Evolutionary conservation across 2,113 vertebrate genomes (phyloP), one percentile per base, ranked within the genome.

Genomic region (Passer montanus): DNA sequence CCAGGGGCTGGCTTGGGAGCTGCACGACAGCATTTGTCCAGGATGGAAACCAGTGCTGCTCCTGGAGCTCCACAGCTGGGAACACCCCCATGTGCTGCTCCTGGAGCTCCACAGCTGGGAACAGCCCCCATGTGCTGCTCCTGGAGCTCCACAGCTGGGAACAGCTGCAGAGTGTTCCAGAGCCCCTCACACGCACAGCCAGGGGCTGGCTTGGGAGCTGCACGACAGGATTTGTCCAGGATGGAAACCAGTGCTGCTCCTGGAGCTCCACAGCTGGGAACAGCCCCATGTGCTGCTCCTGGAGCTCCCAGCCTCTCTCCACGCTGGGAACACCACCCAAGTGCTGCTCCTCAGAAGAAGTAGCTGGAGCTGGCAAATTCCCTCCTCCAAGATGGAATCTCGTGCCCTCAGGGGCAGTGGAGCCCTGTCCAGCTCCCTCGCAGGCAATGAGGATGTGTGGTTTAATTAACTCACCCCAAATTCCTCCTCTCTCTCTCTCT

Each of bases 381-480:
- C 59, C 23, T 17, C 72, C 72, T 87, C 74, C 10, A 43, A 52
- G 88, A 55, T 2, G 1, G 56, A 20, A 43, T 43, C 21, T 22
- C 9, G 0, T 1, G 3, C 81, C 94, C 94, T 56, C 22, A 1
- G 75, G 96, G 68, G 69, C 72, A 26, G n/a, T 47, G 2, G 24
- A 95, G 79, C 93, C 88, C 95, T 64, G 86, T 75, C 96, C 96
- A 93, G 96, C 96, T 93, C 68, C 94, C 94, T 96, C 89, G 86
- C 31, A 94, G 97, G 97, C 97, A 97, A 94, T 94, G 73, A 95
- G 92, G 97, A 93, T 49, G 41, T 72, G 93, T 77, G 84, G 89
- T 97, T 98, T 98, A 97, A 98, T 98, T 98, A 98, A 96, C 97
- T 98, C 39, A 47, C 96, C 93, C 97, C 15, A 96, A 98, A 96